Conservation (phyloP, 2,113 vertebrate genomes). For the Pteropus alecto region DNA sequence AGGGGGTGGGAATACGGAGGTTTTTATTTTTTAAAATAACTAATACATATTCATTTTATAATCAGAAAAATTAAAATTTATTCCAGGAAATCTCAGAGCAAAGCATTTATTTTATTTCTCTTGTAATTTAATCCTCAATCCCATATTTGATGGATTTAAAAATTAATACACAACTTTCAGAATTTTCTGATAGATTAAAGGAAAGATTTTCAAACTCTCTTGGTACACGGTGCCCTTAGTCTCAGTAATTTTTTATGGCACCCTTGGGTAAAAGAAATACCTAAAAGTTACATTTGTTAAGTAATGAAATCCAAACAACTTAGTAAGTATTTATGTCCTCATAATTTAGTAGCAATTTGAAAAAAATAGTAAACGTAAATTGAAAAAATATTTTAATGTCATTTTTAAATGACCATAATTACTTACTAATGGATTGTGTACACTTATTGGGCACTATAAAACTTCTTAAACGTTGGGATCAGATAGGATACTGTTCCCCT, state of each 20-base stretch:
- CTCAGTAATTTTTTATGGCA: background rate
- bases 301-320: background rate
- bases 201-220: background rate
- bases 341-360: background rate
- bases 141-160: background rate
- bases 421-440: background rate
- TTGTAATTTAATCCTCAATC: background rate
- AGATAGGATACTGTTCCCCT: no score
- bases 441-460: background rate
- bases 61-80: background rate
- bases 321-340: background rate
- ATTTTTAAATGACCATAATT: background rate
- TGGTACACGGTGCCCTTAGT: accelerated
- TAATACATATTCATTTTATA: background rate
- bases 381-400: background rate
- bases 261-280: background rate
- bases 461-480: background rate
- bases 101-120: background rate
- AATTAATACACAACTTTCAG: background rate
- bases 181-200: background rate
- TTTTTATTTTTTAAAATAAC: background rate
- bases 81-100: background rate
- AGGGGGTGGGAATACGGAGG: background rate
- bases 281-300: background rate
- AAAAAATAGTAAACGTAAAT: background rate